Evolutionary conservation across 2,113 vertebrate species (phyloP).

Genomic region (Pelecanoides urinatrix): DNA sequence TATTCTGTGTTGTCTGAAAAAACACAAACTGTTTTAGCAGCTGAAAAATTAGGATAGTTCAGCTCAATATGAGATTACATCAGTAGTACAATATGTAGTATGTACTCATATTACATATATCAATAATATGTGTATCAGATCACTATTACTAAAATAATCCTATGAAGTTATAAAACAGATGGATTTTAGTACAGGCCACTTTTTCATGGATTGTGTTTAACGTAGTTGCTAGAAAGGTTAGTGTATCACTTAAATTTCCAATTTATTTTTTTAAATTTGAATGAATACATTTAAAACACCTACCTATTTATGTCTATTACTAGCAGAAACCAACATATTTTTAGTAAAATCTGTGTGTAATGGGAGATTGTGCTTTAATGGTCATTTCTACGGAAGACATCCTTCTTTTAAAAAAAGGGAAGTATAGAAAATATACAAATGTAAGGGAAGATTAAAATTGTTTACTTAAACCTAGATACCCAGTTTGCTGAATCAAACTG

Average conservation of each 20-base stretch:
- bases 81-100: neutral
- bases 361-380: neutral
- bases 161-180: neutral
- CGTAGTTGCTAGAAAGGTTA: rapidly evolving
- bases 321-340: neutral
- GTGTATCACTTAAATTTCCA: neutral
- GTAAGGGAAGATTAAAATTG: neutral
- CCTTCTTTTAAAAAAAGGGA: neutral
- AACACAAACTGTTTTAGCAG: neutral
- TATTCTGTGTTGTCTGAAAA: neutral
- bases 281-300: neutral
- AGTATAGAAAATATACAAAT: neutral
- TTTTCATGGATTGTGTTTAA: neutral
- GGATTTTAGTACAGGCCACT: neutral
- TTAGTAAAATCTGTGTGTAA: neutral
- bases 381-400: neutral
- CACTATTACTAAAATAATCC: neutral
- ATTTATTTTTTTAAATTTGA: neutral
- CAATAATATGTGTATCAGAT: neutral
- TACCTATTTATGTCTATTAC: neutral
- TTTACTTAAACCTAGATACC: neutral
- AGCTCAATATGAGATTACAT: neutral
- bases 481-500: neutral
- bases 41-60: neutral
- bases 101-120: neutral